Evolutionary conservation across 2,888 invertebrate genomes (phyloP).

Genomic region (Synanthedon myopaeformis): DNA sequence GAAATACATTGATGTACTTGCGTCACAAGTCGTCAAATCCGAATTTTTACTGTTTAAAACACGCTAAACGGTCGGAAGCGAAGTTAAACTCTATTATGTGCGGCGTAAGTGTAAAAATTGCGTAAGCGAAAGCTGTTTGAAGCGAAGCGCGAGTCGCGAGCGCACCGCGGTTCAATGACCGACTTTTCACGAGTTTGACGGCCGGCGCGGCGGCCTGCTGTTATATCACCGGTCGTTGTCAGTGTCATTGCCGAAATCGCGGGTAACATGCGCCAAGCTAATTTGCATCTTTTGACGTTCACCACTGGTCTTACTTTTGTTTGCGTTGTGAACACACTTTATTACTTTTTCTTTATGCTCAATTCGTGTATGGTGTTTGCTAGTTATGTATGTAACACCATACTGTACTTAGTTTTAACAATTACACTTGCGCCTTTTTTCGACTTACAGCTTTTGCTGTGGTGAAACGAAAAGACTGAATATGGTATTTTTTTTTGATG

Average conservation of each 20-base stretch:
- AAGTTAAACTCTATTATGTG: constrained; percentile 44
- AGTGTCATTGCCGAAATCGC: constrained; percentile 69
- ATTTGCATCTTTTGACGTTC: constrained; percentile 41
- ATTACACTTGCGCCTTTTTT: too few relatives aligned
- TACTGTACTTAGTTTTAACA: too few relatives aligned
- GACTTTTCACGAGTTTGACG: constrained; percentile 71
- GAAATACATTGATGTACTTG: constrained; percentile 24
- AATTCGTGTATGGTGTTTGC: constrained; percentile 1
- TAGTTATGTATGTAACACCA: background rate
- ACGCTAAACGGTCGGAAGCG: constrained; percentile 18
- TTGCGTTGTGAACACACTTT: constrained; percentile 12
- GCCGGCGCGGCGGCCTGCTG: constrained; percentile 69
- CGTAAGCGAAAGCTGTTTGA: constrained; percentile 47
- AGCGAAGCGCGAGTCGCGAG: constrained; percentile 35
- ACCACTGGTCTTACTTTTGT: constrained; percentile 35
- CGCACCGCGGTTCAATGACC: constrained; percentile 64
- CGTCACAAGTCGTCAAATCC: constrained; percentile 29
- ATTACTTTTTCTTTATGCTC: background rate
- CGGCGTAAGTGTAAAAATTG: constrained; percentile 48
- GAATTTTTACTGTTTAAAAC: constrained; percentile 42
- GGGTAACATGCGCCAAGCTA: constrained; percentile 28
- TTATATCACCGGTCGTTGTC: constrained; percentile 69
- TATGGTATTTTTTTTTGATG: too few relatives aligned
- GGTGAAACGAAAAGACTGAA: too few relatives aligned
- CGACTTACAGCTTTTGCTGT: too few relatives aligned